Percentiles rank a stretch among this genome's conserved stretches.
phyloP scores from a whole-genome alignment of 2,888 invertebrate genomes.

The Phortica magna region DNA sequence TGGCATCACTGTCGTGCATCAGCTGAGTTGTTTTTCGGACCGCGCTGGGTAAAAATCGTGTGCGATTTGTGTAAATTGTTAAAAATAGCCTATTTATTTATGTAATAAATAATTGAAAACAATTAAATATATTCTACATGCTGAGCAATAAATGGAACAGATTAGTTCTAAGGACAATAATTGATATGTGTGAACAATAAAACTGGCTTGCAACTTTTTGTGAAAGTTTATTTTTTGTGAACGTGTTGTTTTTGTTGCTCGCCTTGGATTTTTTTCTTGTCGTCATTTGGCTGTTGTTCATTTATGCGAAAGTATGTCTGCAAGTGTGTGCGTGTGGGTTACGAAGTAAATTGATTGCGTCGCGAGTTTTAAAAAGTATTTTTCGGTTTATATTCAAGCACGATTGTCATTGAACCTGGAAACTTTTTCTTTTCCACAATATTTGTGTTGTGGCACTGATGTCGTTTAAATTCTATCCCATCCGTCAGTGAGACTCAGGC shows the following conservation, averaged over 20 bases:
- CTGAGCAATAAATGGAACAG: too few relatives aligned
- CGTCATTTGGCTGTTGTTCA: not conserved
- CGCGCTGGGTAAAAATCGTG: too few relatives aligned
- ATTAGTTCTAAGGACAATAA: too few relatives aligned
- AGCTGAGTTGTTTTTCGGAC: too few relatives aligned
- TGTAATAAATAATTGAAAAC: too few relatives aligned
- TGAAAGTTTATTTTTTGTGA: constrained; percentile 39
- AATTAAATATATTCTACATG: too few relatives aligned
- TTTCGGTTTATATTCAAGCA: not conserved
- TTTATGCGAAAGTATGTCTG: constrained; percentile 11
- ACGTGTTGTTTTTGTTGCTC: constrained; percentile 26
- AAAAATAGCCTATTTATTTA: too few relatives aligned
- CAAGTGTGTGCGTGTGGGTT: constrained; percentile 14
- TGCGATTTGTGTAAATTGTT: too few relatives aligned
- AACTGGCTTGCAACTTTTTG: constrained; percentile 16
- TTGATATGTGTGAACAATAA: too few relatives aligned
- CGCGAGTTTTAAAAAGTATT: not conserved
- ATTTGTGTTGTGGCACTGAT: not conserved
- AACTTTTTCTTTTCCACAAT: not conserved
- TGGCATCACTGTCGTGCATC: too few relatives aligned
- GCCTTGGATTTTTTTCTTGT: constrained; percentile 32
- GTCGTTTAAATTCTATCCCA: not conserved
- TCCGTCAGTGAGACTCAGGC: not conserved
- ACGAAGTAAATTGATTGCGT: constrained; percentile 38
- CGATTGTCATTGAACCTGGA: not conserved